Base-by-base conservation (phyloP, 2,113 vertebrate genomes). In the Platanista minor region DNA sequence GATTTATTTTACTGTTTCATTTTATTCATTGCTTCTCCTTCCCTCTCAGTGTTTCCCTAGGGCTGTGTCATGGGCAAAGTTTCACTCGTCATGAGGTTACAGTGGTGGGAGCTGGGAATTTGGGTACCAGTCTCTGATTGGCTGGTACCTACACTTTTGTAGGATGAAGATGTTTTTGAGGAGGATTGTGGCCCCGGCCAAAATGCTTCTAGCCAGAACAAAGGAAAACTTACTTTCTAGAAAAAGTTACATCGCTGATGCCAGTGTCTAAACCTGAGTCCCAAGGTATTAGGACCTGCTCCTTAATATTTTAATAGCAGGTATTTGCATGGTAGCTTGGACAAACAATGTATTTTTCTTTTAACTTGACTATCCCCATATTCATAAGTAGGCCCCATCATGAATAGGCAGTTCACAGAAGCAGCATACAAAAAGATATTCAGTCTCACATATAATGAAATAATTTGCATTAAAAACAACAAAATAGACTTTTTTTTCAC, bases 21-120 rank as follows among this genome's bases (percentile, higher is more conserved):
- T 94, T 91, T 93, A 89, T 94, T 80, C 89, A 69, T 74, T 93
- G 67, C 87, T 89, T 93, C 75, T 59, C 86, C 82, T 96, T 74
- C 59, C 27, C 46, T 72, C 66, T 80, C 93, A 62, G 29, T 39
- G 74, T 67, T 93, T 97, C 49, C 80, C 41, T 46, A 78, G 80
- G 54, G 43, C 25, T 21, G 7, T 64, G 67, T 66, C 74, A 33
- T 67, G 41, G 83, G 80, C 59, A 62, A 59, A 88, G 46, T 82
- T 84, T 62, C 10, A 9, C 33, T 59, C 74, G 46, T 20, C 78
- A 74, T 3, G 29, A 25, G 41, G 49, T 77, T 33, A 7, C 2
- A 36, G 41, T 8, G 54, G 7, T 54, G 62, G 52, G 39, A 59
- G 33, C 0, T 80, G 77, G 66, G 78, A 57, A 41, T 41, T 69